Base-by-base conservation (phyloP, 2,113 vertebrate species). In the Mobula birostris region DNA sequence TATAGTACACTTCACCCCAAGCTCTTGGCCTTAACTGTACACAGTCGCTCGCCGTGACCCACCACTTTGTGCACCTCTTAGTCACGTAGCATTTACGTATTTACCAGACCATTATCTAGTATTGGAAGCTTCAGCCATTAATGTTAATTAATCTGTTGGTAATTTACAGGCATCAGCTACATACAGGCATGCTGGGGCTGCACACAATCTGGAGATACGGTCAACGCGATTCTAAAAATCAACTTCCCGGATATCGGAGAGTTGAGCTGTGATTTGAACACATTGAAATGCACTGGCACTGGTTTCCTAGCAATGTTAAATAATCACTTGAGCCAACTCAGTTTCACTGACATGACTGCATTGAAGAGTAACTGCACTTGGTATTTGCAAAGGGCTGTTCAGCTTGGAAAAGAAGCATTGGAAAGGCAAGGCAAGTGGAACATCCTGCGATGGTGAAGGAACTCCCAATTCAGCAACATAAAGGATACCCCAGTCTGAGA, bases 271-370 rank as follows among this genome's bases (percentile, higher is more conserved):
- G 27, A 63, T 27, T 5, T 63, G 8, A 2, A 0, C 83, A 63
- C 58, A 63, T 0, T n/a, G 83, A 58, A 14, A 14, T 87, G 83
- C 29, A 14, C 19, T 1, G 83, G 8, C 24, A 29, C 56, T 5
- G 83, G 83, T 5, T 3, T n/a, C 2, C 0, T 87, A 14, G 9
- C 0, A 12, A 0, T 58, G 0, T 21, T 85, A 7, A 27, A 9
- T 0, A 0, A 0, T 5, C 0, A 2, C 5, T 0, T 27, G 7
- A 0, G 2, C 21, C 1, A 27, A 5, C 9, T 58, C 19, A 1
- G 24, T 24, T 9, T 8, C 19, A 11, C 1, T 4, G 1, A 58
- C 15, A 14, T 5, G 11, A 5, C 2, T 87, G 58, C 12, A 63
- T 2, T 87, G 56, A 15, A 61, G 0, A 15, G 0, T 58, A 63